Base-by-base conservation (phyloP, 2,797 vertebrate genomes). In the Epinephelus awoara region DNA sequence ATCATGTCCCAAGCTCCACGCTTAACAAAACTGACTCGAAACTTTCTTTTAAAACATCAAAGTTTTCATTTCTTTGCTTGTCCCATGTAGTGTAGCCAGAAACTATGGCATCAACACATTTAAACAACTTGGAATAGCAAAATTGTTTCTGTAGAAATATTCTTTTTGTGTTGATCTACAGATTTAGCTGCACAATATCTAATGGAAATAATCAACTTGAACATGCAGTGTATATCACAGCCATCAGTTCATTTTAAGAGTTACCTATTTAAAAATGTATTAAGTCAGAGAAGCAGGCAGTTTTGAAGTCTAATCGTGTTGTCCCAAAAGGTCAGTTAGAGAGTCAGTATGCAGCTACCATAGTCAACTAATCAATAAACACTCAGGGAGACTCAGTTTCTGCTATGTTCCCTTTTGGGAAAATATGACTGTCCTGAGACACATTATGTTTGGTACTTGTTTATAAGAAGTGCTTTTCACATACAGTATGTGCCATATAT, bases 401-500 rank as follows among this genome's bases (percentile, higher is more conserved):
- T 52, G 23, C 64, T 38, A 18, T 66, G 38, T 21, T 65, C 14
- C 15, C 27, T 54, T 83, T n/a, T 76, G 1, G 29, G 42, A 77
- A 72, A 71, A 49, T 73, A 68, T 57, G 23, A 49, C 70, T 54
- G 23, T 74, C 50, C 64, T 66, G 63, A 52, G 74, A 80, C 47
- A 46, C 34, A 64, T 74, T 67, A 62, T 44, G 21, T 21, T 38
- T 2, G 5, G 38, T 40, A 23, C 15, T 54, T 44, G 52, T 72
- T 69, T 67, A 76, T 54, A 18, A 70, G 21, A 58, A 25, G 58
- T 54, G 67, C 5, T 73, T 75, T 68, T 83, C 21, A 64, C 61
- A 66, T 61, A 54, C 40, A 42, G 40, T 42, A 10, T 19, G 9
- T 59, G 50, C 38, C 68, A 55, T 34, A 44, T 19, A 58, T 34